Percentiles rank a stretch among this genome's conserved stretches.
Conservation (phyloP, 2,113 vertebrate genomes). For the Oryzias celebensis region DNA sequence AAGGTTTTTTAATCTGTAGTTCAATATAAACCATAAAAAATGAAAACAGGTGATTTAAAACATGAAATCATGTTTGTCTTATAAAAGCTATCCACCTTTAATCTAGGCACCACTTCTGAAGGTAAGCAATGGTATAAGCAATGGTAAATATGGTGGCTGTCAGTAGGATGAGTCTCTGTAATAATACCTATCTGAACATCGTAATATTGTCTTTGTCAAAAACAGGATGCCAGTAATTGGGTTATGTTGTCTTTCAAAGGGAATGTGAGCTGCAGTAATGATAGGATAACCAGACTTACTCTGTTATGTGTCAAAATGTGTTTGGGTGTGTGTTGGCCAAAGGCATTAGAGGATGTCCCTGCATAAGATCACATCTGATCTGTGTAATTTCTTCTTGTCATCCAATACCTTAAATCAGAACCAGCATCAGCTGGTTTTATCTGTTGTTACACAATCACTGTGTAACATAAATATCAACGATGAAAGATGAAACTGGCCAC, state of each 20-base stretch:
- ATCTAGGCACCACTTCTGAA: too few species aligned
- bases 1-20: too few species aligned
- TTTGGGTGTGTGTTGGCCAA: conserved; percentile 42
- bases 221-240: conserved; percentile 64
- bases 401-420: conserved; percentile 63
- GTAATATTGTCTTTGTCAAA: conserved; percentile 37
- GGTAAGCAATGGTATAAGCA: background rate
- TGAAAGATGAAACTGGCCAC: conserved; percentile 34
- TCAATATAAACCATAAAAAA: too few species aligned
- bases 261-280: conserved; percentile 58
- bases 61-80: too few species aligned
- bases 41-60: too few species aligned
- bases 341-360: conserved; percentile 50
- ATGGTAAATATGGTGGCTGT: conserved; percentile 43
- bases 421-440: conserved; percentile 61
- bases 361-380: conserved; percentile 58
- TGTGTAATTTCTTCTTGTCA: conserved; percentile 67
- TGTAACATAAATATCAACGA: conserved; percentile 50
- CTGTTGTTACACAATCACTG: conserved; percentile 31
- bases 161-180: conserved; percentile 23
- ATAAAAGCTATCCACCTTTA: too few species aligned
- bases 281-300: conserved; percentile 40
- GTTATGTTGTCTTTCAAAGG: conserved; percentile 59
- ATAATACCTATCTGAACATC: conserved; percentile 34
- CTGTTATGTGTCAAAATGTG: conserved; percentile 52